Percentiles rank a stretch among this genome's conserved stretches.
Conservation (phyloP, 2,113 vertebrate genomes). For the Podarcis cretensis region DNA sequence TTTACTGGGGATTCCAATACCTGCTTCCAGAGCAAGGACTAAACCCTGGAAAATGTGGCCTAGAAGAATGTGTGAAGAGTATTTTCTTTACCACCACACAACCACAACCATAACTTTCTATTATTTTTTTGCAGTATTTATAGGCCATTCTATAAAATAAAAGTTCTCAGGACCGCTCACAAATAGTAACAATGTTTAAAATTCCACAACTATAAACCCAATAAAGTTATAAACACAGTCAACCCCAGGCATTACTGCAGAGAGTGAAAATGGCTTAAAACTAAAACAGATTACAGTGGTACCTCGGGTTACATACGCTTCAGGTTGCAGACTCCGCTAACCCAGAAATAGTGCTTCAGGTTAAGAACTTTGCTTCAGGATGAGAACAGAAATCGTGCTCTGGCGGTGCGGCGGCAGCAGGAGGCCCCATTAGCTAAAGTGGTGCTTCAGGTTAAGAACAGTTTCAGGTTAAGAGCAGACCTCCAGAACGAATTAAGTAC, state of each 20-base stretch:
- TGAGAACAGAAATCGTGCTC: no score
- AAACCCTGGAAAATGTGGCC: not conserved
- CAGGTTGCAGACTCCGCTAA: no score
- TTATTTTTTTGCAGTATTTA: not conserved
- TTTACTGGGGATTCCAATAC: not conserved
- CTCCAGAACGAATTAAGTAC: no score
- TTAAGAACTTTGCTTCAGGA: no score
- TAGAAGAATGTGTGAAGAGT: not conserved
- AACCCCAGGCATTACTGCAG: not conserved
- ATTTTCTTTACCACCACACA: not conserved
- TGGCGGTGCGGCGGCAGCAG: no score
- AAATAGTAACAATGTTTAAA: not conserved
- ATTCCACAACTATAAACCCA: not conserved
- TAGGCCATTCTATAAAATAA: not conserved
- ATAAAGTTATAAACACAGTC: not conserved
- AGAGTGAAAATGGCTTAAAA: not conserved
- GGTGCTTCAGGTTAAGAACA: no score
- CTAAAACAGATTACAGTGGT: no score
- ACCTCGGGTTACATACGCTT: no score
- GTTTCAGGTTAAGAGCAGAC: no score
- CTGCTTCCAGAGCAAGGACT: not conserved
- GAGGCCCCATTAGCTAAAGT: no score
- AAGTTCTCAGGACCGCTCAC: not conserved
- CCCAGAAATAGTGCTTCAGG: no score
- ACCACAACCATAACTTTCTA: not conserved